Evolutionary conservation across 2,797 vertebrate species (phyloP), one percentile per base, ranked within the genome.

Genomic region (Chelonia mydas): DNA sequence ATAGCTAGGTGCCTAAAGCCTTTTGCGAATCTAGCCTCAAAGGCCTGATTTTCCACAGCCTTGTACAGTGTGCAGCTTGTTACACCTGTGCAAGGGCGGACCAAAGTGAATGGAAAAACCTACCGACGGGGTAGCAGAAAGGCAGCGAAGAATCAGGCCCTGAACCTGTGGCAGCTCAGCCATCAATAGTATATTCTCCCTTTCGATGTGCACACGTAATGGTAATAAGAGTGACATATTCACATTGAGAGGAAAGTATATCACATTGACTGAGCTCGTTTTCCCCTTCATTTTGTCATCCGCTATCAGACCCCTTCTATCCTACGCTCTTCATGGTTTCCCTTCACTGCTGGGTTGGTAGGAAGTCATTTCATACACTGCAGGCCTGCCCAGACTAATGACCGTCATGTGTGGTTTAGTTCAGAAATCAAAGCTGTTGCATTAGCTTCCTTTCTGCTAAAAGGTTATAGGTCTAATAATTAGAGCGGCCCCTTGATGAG

Each of bases 401-500:
- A 86, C 47, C 4, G 0, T 28, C 12, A 41, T 93, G 68, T 83
- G 90, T 90, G 81, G 49, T 93, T 96, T 97, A 83, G n/a, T 87
- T 86, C 81, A 89, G 54, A 90, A 92, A 92, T 88, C 79, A 84
- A 83, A 86, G 83, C 49, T 89, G 37, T 77, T 90, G 37, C 74
- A 27, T 93, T 95, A 91, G 53, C 6, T 84, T 86, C 45, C 92
- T 93, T 92, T 68, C 23, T 88, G 45, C 59, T 92, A 28, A 95
- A 83, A 94, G 74, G 86, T 96, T 96, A 92, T 41, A 90, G 25
- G 83, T 92, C 54, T 91, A 91, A 88, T 91, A 89, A 95, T 89
- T 84, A 81, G 76, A 95, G 16, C 68, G 17, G 12, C 31, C 55
- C 17, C 83, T 94, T 92, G 86, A 91, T 93, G 59, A 83, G 78